phyloP scores from a whole-genome alignment of 2,888 invertebrate genomes.

The Platerodrilus igneus region DNA sequence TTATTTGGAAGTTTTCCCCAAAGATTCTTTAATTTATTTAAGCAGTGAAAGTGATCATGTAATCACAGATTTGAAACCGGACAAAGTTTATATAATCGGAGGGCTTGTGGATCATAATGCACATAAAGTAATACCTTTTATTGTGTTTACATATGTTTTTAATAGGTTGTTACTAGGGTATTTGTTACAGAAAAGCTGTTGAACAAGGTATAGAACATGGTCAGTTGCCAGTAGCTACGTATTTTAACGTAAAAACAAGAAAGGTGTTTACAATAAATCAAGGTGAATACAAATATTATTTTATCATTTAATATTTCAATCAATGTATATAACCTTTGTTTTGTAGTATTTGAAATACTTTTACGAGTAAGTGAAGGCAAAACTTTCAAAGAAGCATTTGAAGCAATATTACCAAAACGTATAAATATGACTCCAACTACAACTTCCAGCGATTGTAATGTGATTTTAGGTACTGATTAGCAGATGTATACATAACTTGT shows the following conservation, averaged over 20 bases:
- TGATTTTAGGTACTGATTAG: too few relatives aligned
- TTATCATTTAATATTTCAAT: too few relatives aligned
- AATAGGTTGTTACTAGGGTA: conserved; percentile 56
- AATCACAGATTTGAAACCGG: conserved; percentile 66
- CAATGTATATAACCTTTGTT: conserved; percentile 14
- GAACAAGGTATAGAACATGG: conserved; percentile 76
- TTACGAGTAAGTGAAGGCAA: conserved; percentile 70
- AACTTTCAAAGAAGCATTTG: conserved; percentile 73
- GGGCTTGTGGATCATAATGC: conserved; percentile 97
- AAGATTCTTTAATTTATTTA: conserved; percentile 80
- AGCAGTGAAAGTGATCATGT: conserved; percentile 91
- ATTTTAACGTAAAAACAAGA: conserved; percentile 85
- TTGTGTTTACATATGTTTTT: not conserved
- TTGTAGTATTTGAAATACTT: conserved; percentile 80
- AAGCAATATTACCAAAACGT: conserved; percentile 71
- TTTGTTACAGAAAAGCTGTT: conserved; percentile 77
- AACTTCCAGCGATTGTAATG: too few relatives aligned
- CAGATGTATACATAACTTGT: too few relatives aligned
- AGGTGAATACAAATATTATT: too few relatives aligned
- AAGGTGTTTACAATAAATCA: conserved; percentile 95
- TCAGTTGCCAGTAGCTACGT: conserved; percentile 83
- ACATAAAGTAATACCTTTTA: conserved; percentile 63
- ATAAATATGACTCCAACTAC: conserved; percentile 43
- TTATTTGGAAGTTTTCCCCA: conserved; percentile 68
- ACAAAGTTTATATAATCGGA: conserved; percentile 89